Percentiles rank a stretch among this genome's conserved stretches.
Evolutionary conservation across 2,888 invertebrate genomes (phyloP).

Genomic region (Amblyteles armatorius): DNA sequence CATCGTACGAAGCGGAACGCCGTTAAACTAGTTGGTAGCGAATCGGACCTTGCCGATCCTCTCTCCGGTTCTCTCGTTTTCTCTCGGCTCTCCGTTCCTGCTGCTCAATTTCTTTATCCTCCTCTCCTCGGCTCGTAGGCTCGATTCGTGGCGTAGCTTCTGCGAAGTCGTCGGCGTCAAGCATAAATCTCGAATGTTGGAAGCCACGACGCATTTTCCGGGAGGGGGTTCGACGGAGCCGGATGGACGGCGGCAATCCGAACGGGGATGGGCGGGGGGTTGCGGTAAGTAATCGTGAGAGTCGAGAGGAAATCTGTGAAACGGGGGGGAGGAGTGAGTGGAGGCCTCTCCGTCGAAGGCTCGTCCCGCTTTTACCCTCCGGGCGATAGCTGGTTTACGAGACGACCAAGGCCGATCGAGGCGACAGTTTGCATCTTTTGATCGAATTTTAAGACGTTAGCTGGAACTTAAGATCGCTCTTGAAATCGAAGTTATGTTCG

Average conservation of each 20-base stretch:
- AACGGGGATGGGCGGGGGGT: no score
- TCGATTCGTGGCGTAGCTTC: conserved; percentile 42
- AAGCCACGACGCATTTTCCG: conserved; percentile 49
- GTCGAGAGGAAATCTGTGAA: conserved; percentile 15
- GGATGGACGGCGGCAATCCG: background rate
- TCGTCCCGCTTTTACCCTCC: no score
- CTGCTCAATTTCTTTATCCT: conserved; percentile 12
- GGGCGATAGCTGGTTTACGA: no score
- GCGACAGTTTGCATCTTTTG: no score
- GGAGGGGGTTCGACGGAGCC: background rate
- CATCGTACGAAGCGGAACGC: conserved; percentile 69
- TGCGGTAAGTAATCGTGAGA: conserved; percentile 37
- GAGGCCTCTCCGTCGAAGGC: no score
- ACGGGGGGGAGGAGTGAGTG: no score
- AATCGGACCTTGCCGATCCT: conserved; percentile 66
- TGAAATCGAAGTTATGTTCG: no score
- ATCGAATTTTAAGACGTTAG: no score
- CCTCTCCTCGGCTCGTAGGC: background rate
- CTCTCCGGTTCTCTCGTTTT: conserved; percentile 27
- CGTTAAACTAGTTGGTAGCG: conserved; percentile 68
- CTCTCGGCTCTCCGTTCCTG: background rate
- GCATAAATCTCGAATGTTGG: conserved; percentile 62
- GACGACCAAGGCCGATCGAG: no score
- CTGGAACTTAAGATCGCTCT: no score
- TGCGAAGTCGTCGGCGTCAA: conserved; percentile 64